Evolutionary conservation across 92 coral and sea anemone species (phyloP).

Genomic region (Epizoanthus illoricatus): DNA sequence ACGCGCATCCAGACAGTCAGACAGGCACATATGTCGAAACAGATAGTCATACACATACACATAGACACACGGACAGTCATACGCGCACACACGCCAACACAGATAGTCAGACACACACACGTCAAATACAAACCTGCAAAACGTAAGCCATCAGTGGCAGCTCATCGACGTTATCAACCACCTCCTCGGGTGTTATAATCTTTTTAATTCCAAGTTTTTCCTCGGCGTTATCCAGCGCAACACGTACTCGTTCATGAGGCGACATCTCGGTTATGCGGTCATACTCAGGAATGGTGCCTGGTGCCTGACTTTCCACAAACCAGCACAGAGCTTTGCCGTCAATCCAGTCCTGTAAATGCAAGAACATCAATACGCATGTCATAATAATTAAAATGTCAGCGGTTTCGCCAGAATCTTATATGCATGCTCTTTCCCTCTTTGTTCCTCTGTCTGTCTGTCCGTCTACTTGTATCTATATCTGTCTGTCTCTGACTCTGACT

Average conservation of each 20-base stretch:
- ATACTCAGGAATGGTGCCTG: constrained; percentile 88
- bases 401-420: too few species aligned
- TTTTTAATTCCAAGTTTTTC: constrained; percentile 79
- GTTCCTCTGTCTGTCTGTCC: too few species aligned
- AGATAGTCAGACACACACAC: too few species aligned
- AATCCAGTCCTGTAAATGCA: constrained; percentile 67
- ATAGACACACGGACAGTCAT: background rate
- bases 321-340: constrained; percentile 77
- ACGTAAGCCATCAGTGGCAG: constrained; percentile 93
- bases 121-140: constrained; percentile 44
- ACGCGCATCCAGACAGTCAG: background rate
- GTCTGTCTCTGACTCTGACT: too few species aligned
- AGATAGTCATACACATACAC: background rate
- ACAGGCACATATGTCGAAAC: background rate
- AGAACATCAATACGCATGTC: background rate
- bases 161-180: constrained; percentile 84
- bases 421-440: too few species aligned
- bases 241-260: constrained; percentile 60
- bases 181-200: constrained; percentile 78
- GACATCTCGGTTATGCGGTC: constrained; percentile 70
- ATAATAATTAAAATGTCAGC: too few species aligned
- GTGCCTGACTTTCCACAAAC: constrained; percentile 76
- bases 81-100: background rate
- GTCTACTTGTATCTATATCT: too few species aligned
- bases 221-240: constrained; percentile 70